Evolutionary conservation across 2,113 vertebrate species (phyloP), one percentile per base, ranked within the genome.

Genomic region (Nettapus auritus): DNA sequence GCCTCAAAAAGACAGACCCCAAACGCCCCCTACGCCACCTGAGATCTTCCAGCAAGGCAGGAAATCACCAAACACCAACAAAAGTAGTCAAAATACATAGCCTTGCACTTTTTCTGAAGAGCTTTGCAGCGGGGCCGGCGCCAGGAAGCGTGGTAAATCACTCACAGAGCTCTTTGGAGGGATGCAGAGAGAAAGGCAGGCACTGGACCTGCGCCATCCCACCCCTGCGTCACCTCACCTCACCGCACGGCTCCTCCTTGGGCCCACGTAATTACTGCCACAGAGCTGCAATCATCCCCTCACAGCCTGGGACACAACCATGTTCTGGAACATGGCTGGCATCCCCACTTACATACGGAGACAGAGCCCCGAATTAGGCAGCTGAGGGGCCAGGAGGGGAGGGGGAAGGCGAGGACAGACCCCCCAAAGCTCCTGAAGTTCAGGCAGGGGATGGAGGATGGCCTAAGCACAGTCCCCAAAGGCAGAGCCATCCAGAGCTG

Each of bases 211-310:
- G 71, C 36, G 0, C 84, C 77, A 92, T 57, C 44, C 52, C 62
- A 73, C 7, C 74, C 55, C 62, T 96, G 93, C 95, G 87, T 93
- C 92, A 95, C 75, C 62, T 52, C 66, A 69, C 36, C 78, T n/a
- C 0, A 0, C 74, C 36, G 53, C 63, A 76, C 66, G 57, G 63
- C 50, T 88, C 50, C 50, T 82, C 0, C 0, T 60, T 5, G 0
- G n/a, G 76, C 64, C 90, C 92, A 59, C 0, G 0, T 82, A 92
- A 93, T 95, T 68, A 42, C 57, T 53, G 52, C 53, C 7, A 5
- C 82, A 87, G 69, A 94, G 66, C 81, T 67, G 86, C 64, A 93
- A 83, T 84, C 86, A 86, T 40, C 57, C 48, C 74, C 6, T 33
- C 20, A 50, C 60, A 86, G 59, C 9, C 1, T 17, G 34, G 11